Base-by-base conservation (phyloP, 1,140 invertebrate species). In the Ceratosolen solmsi region DNA sequence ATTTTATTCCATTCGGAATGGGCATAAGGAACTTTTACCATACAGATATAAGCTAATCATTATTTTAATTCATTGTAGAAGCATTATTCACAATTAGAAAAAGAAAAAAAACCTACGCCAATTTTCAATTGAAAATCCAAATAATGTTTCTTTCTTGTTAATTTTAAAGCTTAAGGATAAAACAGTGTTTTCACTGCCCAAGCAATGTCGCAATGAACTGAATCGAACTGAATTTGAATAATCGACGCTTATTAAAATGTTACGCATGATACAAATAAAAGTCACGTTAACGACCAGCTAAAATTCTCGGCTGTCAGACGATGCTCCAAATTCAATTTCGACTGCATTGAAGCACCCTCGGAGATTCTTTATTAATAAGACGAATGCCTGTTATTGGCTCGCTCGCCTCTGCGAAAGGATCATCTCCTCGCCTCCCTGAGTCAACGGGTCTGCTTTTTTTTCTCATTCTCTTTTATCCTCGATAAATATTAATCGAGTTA, bases 181-280 rank as follows among this genome's bases (percentile, higher is more conserved):
- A n/a, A n/a, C n/a, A n/a, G 41, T 46, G 5, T 22, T 22, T 38
- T 68, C 0, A n/a, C 2, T 3, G 15, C 4, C 2, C 2, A n/a
- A 33, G 8, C 20, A 0, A 9, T 9, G 63, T 68, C 1, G 27
- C 7, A 15, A 7, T 68, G 9, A 38, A 68, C 33, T 1, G 33
- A 38, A 38, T 68, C 20, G 33, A 63, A 36, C 27, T 17, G 30
- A 63, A 63, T 63, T 63, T 63, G 60, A 63, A 63, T 63, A 33
- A 68, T 68, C 33, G 20, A 68, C 33, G 13, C 60, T 63, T 33
- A 20, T 30, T 63, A 30, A 63, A 63, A 27, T 63, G 60, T 27
- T 17, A 27, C 13, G 13, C 27, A 27, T 27, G 33, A 38, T 68
- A 68, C 15, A 36, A 38, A 68, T 38, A 38, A 68, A 38, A 30